phyloP scores from a whole-genome alignment of 2,113 vertebrate species.

The Lagopus leucura region DNA sequence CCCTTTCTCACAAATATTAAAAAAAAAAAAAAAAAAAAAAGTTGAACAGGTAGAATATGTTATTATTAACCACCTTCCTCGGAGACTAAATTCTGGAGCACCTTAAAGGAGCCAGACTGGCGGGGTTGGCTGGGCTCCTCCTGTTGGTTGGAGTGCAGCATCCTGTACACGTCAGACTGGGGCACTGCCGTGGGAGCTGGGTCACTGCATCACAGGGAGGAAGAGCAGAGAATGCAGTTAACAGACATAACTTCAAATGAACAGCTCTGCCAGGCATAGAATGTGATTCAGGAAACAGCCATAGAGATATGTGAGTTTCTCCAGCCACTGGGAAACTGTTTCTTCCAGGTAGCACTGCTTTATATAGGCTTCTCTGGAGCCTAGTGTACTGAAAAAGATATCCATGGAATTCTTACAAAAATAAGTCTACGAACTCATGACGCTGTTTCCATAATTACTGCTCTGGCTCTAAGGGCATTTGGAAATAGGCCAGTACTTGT shows the following conservation, averaged over 20 bases:
- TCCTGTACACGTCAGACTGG: slow-evolving; percentile 94
- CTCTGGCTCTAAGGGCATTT: not conserved
- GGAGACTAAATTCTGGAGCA: slow-evolving; percentile 93
- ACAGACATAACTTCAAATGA: not conserved
- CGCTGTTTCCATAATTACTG: not conserved
- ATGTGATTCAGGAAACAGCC: not conserved
- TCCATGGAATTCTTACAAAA: not conserved
- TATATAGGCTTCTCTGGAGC: not conserved
- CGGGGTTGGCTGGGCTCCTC: slow-evolving; percentile 86
- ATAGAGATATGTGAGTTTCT: not conserved
- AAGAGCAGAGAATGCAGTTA: slow-evolving; percentile 11
- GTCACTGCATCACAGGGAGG: slow-evolving; percentile 77
- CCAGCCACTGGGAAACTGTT: not conserved
- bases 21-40: rapidly evolving
- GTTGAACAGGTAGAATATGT: not conserved
- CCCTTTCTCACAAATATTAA: not conserved
- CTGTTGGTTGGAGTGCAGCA: slow-evolving; percentile 84
- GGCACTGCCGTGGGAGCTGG: slow-evolving; percentile 78
- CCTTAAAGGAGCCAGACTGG: slow-evolving; percentile 95
- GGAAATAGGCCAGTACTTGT: not conserved
- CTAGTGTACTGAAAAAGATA: not conserved
- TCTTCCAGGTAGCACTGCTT: not conserved
- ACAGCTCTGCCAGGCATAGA: not conserved
- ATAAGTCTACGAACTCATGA: not conserved
- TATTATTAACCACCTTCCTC: slow-evolving; percentile 86